Percentiles rank a stretch among this genome's conserved stretches.
phyloP scores from a whole-genome alignment of 2,888 invertebrate genomes.

The Argyresthia goedartella region DNA sequence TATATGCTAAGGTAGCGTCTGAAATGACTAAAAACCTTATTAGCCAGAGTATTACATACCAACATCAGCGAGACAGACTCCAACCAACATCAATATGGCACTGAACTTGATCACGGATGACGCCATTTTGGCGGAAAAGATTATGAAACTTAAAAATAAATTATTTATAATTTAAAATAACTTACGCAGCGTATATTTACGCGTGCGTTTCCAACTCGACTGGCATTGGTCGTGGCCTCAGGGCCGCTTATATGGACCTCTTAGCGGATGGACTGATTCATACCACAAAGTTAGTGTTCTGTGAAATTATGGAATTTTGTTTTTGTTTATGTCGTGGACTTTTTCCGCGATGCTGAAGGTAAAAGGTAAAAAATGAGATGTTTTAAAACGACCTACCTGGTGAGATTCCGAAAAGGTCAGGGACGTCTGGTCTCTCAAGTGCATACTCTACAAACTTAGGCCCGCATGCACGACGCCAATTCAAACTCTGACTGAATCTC shows the following conservation, averaged over 20 bases:
- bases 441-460: too few relatives aligned
- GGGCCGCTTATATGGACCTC: constrained; percentile 43
- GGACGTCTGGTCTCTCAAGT: too few relatives aligned
- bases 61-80: constrained; percentile 43
- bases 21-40: too few relatives aligned
- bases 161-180: constrained; percentile 19
- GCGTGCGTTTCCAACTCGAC: constrained; percentile 38
- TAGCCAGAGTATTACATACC: constrained; percentile 35
- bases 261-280: constrained; percentile 21
- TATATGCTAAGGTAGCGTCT: too few relatives aligned
- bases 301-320: constrained; percentile 17
- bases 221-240: constrained; percentile 55
- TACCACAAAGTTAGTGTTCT: constrained; percentile 11
- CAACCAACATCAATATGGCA: constrained; percentile 53
- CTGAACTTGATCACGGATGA: constrained; percentile 58
- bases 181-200: constrained; percentile 28
- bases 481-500: too few relatives aligned
- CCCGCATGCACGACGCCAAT: too few relatives aligned
- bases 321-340: not conserved
- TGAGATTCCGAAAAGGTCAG: too few relatives aligned
- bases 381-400: not conserved
- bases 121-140: constrained; percentile 40
- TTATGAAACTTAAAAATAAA: constrained; percentile 22
- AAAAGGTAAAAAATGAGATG: not conserved
- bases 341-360: not conserved